These are phyloP conservation scores for Drosophila navojoa DNA, from an alignment of 1,140 invertebrate species.

Conservation along the genomic window DNA sequence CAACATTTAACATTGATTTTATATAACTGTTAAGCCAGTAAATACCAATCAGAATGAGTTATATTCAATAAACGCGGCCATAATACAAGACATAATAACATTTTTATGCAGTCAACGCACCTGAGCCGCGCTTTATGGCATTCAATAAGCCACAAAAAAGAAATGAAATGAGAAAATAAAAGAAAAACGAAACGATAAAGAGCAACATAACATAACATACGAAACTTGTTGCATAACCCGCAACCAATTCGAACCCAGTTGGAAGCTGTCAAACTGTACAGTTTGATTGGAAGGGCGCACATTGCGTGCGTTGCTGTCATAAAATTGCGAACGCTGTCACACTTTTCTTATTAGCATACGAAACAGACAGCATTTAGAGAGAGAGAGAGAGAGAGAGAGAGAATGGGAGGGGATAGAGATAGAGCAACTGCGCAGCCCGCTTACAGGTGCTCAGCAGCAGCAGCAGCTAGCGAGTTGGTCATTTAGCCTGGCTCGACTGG, in stretches of 20 bases:
- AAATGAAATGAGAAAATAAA: not conserved
- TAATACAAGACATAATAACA: constrained; percentile 22
- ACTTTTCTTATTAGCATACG: constrained; percentile 62
- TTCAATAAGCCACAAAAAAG: constrained; percentile 30
- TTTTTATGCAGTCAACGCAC: constrained; percentile 48
- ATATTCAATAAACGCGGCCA: constrained; percentile 30
- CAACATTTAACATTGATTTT: constrained; percentile 7
- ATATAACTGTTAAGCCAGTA: constrained; percentile 26
- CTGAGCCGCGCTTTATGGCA: constrained; percentile 32
- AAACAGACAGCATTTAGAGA: not conserved
- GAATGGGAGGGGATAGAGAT: not conserved
- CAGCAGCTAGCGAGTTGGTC: constrained; percentile 25
- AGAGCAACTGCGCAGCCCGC: constrained; percentile 18
- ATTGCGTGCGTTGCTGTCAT: constrained; percentile 37
- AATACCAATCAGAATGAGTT: constrained; percentile 19
- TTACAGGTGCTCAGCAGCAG: constrained; percentile 60
- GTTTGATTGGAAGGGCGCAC: constrained; percentile 35
- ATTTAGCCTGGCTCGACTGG: constrained; percentile 53
- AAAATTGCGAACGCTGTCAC: constrained; percentile 38
- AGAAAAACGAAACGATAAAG: constrained; percentile 1
- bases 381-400: constrained; percentile 6
- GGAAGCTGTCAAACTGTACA: constrained; percentile 36
- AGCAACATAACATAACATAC: constrained; percentile 6
- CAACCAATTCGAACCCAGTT: constrained; percentile 41
- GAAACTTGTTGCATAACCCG: constrained; percentile 53